phyloP scores from a whole-genome alignment of 2,113 vertebrate species.

The Garra rufa region DNA sequence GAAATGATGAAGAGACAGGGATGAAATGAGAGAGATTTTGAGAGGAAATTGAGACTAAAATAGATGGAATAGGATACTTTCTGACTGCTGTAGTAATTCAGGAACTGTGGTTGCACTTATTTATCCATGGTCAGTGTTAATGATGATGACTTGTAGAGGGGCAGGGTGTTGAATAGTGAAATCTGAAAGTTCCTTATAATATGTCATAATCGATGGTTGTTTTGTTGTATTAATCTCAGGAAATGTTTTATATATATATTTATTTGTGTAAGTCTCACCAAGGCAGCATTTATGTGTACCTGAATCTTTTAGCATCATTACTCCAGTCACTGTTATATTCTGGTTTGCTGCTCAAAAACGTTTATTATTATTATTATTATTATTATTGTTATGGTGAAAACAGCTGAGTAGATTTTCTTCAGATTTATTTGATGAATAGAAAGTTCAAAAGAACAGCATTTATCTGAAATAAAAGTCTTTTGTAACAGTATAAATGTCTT shows the following conservation, averaged over 20 bases:
- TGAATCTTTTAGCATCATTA: too few relatives aligned
- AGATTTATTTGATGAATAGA: too few relatives aligned
- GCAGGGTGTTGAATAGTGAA: background rate
- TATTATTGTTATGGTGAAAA: too few relatives aligned
- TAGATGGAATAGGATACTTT: conserved; percentile 10
- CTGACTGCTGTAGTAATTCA: background rate
- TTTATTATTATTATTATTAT: background rate
- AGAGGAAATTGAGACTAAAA: conserved; percentile 9
- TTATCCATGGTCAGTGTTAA: background rate
- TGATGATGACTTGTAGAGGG: background rate
- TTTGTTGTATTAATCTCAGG: background rate
- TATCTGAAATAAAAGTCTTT: too few relatives aligned
- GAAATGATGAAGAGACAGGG: background rate
- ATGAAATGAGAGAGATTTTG: background rate
- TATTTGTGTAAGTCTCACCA: background rate
- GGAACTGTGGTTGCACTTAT: background rate
- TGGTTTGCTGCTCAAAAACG: background rate
- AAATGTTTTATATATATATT: too few relatives aligned
- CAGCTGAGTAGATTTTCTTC: too few relatives aligned
- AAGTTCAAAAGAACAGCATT: too few relatives aligned
- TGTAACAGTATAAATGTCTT: too few relatives aligned
- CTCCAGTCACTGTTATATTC: background rate
- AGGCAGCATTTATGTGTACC: background rate
- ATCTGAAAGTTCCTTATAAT: background rate
- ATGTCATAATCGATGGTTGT: background rate